Evolutionary conservation across 2,113 vertebrate genomes (phyloP).

Genomic region (Melanerpes aurifrons): DNA sequence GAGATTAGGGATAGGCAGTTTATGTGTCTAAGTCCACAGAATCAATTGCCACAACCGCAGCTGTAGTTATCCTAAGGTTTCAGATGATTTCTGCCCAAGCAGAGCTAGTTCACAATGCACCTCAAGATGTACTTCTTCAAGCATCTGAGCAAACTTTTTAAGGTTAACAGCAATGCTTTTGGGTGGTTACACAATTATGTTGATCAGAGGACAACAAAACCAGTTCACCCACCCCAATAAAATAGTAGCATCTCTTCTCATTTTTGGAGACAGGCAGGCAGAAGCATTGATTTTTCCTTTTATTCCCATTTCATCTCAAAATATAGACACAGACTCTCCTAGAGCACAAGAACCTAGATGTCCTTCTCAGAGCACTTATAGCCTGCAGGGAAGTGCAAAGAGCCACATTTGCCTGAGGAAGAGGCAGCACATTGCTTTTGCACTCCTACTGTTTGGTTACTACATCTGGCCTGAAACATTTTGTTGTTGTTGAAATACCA

Average conservation of each 20-base stretch:
- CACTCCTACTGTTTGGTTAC: fast-evolving
- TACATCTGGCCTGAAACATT: neutral
- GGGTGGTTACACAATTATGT: neutral
- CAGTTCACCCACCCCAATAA: neutral
- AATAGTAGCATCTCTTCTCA: neutral
- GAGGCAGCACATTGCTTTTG: neutral
- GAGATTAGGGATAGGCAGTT: neutral
- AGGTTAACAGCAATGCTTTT: neutral
- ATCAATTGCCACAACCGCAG: neutral
- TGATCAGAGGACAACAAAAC: neutral
- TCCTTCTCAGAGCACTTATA: fast-evolving
- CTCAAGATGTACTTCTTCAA: neutral
- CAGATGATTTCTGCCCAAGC: neutral
- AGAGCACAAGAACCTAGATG: neutral
- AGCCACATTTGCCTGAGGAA: neutral
- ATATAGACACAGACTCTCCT: neutral
- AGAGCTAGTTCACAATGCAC: neutral
- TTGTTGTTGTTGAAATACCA: neutral
- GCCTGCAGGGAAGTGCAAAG: neutral
- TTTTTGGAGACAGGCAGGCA: neutral
- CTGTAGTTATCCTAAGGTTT: neutral
- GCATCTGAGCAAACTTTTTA: neutral
- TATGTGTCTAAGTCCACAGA: neutral
- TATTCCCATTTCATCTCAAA: neutral
- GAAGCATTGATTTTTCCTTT: neutral